Conservation (phyloP, 2,797 vertebrate species). For the Rhinichthys osculus region DNA sequence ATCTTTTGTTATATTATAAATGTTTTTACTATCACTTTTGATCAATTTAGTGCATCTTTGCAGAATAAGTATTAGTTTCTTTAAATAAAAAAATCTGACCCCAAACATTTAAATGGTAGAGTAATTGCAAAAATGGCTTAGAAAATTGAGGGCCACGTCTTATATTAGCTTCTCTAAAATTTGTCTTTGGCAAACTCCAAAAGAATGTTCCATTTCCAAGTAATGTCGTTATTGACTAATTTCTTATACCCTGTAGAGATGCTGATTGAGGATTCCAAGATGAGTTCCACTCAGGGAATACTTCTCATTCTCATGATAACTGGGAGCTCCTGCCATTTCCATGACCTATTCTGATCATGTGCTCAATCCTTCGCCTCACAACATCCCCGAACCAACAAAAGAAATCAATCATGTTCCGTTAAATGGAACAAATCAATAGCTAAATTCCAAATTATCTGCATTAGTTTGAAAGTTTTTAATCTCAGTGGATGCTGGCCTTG, state of each 20-base stretch:
- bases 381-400: conserved; percentile 3
- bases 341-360: conserved; percentile 9
- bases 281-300: not conserved
- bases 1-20: not conserved
- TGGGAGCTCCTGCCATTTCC: not conserved
- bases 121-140: not conserved
- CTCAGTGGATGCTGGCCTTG: not conserved
- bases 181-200: not conserved
- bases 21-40: not conserved
- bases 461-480: not conserved
- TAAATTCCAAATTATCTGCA: not conserved
- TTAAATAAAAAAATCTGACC: not conserved
- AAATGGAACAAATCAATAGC: conserved; percentile 1
- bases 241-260: not conserved
- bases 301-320: not conserved
- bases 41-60: not conserved
- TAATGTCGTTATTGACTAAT: not conserved
- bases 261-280: not conserved
- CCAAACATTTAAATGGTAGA: not conserved
- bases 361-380: not conserved
- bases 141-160: not conserved
- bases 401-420: not conserved
- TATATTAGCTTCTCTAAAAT: not conserved
- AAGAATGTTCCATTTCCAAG: conserved; percentile 1
- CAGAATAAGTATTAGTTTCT: not conserved